phyloP scores from a whole-genome alignment of 2,113 vertebrate genomes.

The Petromus typicus region DNA sequence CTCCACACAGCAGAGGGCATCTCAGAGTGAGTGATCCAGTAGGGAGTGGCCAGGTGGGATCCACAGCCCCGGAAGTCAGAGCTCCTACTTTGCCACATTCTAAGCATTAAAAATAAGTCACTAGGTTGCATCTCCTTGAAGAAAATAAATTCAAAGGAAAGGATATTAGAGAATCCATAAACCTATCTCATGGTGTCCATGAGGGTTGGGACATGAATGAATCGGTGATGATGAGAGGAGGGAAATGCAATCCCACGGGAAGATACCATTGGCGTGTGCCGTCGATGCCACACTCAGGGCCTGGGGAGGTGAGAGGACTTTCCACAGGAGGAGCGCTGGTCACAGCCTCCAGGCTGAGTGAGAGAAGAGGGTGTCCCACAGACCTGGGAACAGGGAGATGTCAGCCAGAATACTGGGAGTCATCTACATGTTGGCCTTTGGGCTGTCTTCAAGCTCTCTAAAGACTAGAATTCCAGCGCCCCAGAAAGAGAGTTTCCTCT shows the following conservation, averaged over 20 bases:
- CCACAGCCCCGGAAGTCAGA: neutral
- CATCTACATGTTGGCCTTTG: too few relatives aligned
- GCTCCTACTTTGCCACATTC: rapidly evolving
- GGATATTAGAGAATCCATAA: neutral
- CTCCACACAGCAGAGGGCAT: neutral
- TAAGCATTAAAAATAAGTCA: neutral
- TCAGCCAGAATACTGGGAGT: neutral
- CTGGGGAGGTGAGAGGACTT: neutral
- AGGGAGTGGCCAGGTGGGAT: neutral
- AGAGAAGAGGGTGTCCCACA: neutral
- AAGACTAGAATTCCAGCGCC: too few relatives aligned
- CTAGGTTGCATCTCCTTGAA: rapidly evolving
- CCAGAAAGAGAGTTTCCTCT: too few relatives aligned
- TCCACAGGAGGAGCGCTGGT: neutral
- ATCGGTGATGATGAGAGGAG: neutral
- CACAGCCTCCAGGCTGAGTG: neutral
- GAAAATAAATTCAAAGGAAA: neutral
- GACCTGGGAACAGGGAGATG: neutral
- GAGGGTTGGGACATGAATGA: neutral
- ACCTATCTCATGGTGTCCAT: neutral
- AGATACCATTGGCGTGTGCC: neutral
- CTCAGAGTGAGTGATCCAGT: neutral
- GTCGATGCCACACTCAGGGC: neutral
- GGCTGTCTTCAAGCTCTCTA: too few relatives aligned
- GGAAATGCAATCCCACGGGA: neutral